Evolutionary conservation across 2,113 vertebrate species (phyloP), one percentile per base, ranked within the genome.

Genomic region (Tonatia bakeri): DNA sequence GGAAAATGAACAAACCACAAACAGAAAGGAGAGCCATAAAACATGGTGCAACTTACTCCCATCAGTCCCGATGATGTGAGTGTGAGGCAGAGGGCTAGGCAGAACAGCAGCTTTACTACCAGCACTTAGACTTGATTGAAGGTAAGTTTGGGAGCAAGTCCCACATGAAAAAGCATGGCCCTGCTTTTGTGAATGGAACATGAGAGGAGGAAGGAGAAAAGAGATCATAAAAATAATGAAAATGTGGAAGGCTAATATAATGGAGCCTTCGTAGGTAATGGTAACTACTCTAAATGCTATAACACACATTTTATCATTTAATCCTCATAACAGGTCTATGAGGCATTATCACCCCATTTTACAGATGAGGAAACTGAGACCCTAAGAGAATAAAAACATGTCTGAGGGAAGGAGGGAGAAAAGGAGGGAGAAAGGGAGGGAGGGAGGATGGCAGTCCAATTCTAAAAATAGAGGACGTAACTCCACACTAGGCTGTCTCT

Each of bases 281-380:
- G 47, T 38, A 90, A 80, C 38, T 65, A 76, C 47, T 96, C 54
- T 64, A 83, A 64, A 89, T 85, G 83, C 40, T 45, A 17, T 54
- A 4, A 5, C n/a, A 56, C 33, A 61, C 7, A 59, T 80, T 16
- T 22, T 22, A 79, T 47, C 83, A 52, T 56, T 69, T 38, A 69
- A 88, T 64, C 26, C 45, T 80, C 38, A 4, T 13, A 69, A 72
- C 17, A 67, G 38, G 20, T 19, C 45, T 52, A 2, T 12, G 19
- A 81, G 50, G 9, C 26, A 84, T 50, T 87, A 64, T 54, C 81
- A 77, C 7, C 38, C 79, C 38, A 50, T 43, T 85, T 85, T 80
- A 87, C 47, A 90, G 59, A 93, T 36, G 31, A 93, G 65, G 31
- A 90, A 87, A 84, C 56, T 47, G 43, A 97, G 64, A 70, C 26